Conservation (phyloP, 2,113 vertebrate species). For the Thermophis baileyi region DNA sequence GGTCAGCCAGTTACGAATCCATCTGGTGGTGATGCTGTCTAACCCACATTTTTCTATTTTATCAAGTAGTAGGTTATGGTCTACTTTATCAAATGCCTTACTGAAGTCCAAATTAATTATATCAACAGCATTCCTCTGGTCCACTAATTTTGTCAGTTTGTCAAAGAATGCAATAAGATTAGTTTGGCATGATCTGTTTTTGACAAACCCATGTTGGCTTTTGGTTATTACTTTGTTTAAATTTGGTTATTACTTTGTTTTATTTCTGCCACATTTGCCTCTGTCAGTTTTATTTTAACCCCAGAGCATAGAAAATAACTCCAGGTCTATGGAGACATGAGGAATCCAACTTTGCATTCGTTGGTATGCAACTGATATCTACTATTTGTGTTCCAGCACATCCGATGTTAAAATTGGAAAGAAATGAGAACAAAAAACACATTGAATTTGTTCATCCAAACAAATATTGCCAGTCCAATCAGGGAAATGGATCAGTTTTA, state of each 20-base stretch:
- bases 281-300: background rate
- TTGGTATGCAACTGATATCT: background rate
- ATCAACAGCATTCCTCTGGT: too few relatives aligned
- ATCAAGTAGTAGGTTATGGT: too few relatives aligned
- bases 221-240: too few relatives aligned
- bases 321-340: background rate
- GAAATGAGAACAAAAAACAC: background rate
- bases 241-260: background rate
- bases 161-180: too few relatives aligned
- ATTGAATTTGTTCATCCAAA: background rate
- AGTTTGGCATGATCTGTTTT: too few relatives aligned
- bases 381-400: background rate
- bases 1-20: too few relatives aligned
- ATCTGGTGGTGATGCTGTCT: too few relatives aligned
- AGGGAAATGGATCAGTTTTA: conserved; percentile 5
- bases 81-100: too few relatives aligned
- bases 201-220: too few relatives aligned
- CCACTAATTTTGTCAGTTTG: too few relatives aligned
- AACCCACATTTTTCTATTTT: too few relatives aligned
- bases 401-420: background rate
- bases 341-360: background rate
- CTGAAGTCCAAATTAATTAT: too few relatives aligned
- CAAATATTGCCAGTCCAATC: background rate
- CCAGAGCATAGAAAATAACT: background rate
- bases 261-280: background rate